These are phyloP conservation scores for Puntigrus tetrazona DNA, from an alignment of 2,113 vertebrate genomes.

Conservation along the genomic window DNA sequence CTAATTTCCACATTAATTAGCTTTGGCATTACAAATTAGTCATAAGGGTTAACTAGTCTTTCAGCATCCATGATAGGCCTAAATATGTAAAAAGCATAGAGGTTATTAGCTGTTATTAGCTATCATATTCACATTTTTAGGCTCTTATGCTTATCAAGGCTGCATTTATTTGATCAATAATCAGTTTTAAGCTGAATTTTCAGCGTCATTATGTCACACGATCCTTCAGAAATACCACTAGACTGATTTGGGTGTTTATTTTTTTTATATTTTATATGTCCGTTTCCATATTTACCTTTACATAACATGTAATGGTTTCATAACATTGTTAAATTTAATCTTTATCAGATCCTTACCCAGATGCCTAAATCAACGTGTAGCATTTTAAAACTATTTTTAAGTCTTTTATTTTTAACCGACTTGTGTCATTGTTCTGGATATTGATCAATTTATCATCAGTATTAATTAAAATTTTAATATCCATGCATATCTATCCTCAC, in stretches of 20 bases:
- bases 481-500: not conserved
- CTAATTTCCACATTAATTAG: not conserved
- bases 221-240: not conserved
- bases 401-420: not conserved
- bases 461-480: not conserved
- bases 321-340: not conserved
- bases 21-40: too few relatives aligned
- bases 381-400: not conserved
- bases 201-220: not conserved
- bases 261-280: too few relatives aligned
- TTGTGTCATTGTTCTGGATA: not conserved
- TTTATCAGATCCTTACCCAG: not conserved
- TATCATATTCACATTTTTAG: too few relatives aligned
- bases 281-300: too few relatives aligned
- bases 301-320: not conserved
- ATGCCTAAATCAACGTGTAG: not conserved
- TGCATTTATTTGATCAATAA: not conserved
- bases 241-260: too few relatives aligned
- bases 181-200: not conserved
- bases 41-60: not conserved
- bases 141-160: not conserved
- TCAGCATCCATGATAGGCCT: not conserved
- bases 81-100: too few relatives aligned
- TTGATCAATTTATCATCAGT: not conserved
- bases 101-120: not conserved